Percentiles rank a stretch among this genome's conserved stretches.
phyloP scores from a whole-genome alignment of 2,888 invertebrate genomes.

The Embidobia sp. region DNA sequence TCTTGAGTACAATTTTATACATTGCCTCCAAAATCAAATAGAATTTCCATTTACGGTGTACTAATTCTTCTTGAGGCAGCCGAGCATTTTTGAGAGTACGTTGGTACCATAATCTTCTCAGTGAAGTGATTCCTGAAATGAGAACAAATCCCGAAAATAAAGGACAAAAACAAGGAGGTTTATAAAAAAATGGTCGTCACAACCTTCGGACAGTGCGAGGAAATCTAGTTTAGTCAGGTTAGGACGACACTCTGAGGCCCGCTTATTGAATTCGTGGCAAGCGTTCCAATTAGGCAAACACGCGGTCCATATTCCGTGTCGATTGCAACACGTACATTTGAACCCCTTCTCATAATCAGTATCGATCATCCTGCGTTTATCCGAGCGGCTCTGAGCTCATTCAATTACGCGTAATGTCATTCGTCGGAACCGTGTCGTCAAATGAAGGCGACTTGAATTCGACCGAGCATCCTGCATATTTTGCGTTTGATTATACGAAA shows the following conservation, averaged over 20 bases:
- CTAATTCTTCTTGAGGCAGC: too few relatives aligned
- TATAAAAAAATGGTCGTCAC: slow-evolving; percentile 27
- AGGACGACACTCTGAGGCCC: slow-evolving; percentile 52
- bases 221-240: slow-evolving; percentile 52
- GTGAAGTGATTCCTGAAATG: too few relatives aligned
- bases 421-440: slow-evolving; percentile 48
- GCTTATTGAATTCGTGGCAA: slow-evolving; percentile 62
- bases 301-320: slow-evolving; percentile 60
- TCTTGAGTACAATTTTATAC: too few relatives aligned
- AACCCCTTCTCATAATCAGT: slow-evolving; percentile 54
- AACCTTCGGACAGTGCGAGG: slow-evolving; percentile 44
- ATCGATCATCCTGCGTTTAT: slow-evolving; percentile 61
- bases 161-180: too few relatives aligned
- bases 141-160: too few relatives aligned
- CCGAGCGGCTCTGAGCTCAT: slow-evolving; percentile 52
- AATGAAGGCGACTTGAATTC: slow-evolving; percentile 56
- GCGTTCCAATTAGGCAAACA: slow-evolving; percentile 59
- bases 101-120: too few relatives aligned
- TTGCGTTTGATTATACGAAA: slow-evolving; percentile 51
- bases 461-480: slow-evolving; percentile 42
- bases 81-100: too few relatives aligned
- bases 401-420: slow-evolving; percentile 63
- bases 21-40: too few relatives aligned
- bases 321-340: slow-evolving; percentile 57
- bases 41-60: too few relatives aligned